Base-by-base conservation (phyloP, 2,797 vertebrate genomes). In the Scleropages formosus region DNA sequence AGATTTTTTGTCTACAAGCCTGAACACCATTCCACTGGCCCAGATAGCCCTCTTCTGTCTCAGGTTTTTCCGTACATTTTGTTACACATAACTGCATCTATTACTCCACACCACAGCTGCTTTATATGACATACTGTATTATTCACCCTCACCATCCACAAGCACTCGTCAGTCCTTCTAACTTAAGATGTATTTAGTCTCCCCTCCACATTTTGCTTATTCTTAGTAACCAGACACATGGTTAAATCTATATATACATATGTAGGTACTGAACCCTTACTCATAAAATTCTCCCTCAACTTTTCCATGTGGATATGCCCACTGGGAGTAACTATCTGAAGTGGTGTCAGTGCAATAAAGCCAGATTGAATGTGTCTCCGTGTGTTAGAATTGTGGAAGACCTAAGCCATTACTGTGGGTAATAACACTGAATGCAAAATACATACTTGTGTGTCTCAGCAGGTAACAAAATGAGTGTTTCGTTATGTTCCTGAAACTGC, bases 261-360 rank as follows among this genome's bases (percentile, higher is more conserved):
- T 39, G 31, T 39, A 39, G 31, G 2, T 39, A 6, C 31, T 2
- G 31, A 39, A 39, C 6, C 6, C 6, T 39, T 39, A 2, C 31
- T 39, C 31, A 39, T 39, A 39, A 31, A 39, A 39, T 39, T 39
- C 31, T 6, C 6, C 39, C 31, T 39, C 31, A 39, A 6, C 31
- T 39, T 6, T 75, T 76, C 78, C 79, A 78, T 79, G 74, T 53
- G 77, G 81, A 80, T 79, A 78, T 66, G 22, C 47, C 13, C 73
- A 83, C 68, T 31, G 68, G 11, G 26, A 16, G 53, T 68, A 27
- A 27, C 68, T 27, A 15, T 47, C 58, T 58, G 69, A 9, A 71
- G 8, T 71, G 24, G 16, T 4, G 26, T 24, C 31, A 24, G 7
- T 27, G 51, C 71, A 71, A 71, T 71, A 71, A 71, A 58, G 56